phyloP scores from a whole-genome alignment of 1,140 invertebrate genomes.

The Cephus cinctus region DNA sequence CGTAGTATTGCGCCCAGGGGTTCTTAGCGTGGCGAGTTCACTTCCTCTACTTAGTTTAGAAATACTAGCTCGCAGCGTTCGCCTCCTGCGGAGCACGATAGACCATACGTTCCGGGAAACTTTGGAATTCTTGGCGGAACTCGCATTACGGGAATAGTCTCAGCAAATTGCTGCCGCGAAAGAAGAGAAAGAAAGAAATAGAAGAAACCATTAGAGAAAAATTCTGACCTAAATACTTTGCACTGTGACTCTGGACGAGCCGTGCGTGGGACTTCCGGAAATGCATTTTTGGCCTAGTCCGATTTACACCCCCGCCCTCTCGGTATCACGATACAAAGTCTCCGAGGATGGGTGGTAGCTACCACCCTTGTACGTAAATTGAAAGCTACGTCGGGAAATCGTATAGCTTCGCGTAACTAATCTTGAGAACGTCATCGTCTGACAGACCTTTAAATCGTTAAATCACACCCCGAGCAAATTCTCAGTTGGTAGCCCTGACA shows the following conservation, averaged over 20 bases:
- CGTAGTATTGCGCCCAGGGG: not conserved
- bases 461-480: slow-evolving; percentile 24
- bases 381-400: slow-evolving; percentile 29
- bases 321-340: too few species aligned
- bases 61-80: not conserved
- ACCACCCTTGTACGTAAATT: too few species aligned
- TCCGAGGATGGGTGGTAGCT: too few species aligned
- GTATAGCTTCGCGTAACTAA: slow-evolving; percentile 31
- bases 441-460: slow-evolving; percentile 41
- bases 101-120: slow-evolving; percentile 12
- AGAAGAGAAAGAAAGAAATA: not conserved
- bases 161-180: slow-evolving; percentile 22
- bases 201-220: too few species aligned
- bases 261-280: too few species aligned
- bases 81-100: not conserved
- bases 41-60: not conserved
- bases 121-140: slow-evolving; percentile 35
- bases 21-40: not conserved
- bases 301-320: too few species aligned
- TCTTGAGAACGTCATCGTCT: slow-evolving; percentile 35
- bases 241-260: too few species aligned
- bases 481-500: slow-evolving; percentile 9
- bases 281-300: too few species aligned
- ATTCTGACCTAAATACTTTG: too few species aligned
- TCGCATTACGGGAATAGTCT: slow-evolving; percentile 30